A percentile compares a stretch with the other conserved stretches of the same genome.
These are phyloP conservation scores for Magallana nippona DNA, from an alignment of 2,888 invertebrate species.

Conservation along the genomic window DNA sequence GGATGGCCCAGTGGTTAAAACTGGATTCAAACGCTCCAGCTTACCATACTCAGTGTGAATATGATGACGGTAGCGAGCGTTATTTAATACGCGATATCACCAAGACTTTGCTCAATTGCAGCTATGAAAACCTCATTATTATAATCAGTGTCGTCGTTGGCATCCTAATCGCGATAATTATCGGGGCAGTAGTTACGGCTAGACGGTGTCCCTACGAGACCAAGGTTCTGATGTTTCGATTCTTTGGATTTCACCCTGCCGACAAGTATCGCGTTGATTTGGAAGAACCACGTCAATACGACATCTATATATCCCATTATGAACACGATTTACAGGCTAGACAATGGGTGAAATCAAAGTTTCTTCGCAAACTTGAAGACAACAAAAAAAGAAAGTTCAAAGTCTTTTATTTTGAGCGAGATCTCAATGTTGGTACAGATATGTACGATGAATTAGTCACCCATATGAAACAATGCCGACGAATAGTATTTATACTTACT, in stretches of 20 bases:
- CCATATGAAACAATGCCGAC: conserved; percentile 52
- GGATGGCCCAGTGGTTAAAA: conserved; percentile 58
- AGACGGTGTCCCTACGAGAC: conserved; percentile 62
- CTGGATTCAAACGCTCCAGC: conserved; percentile 41
- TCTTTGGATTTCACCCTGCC: conserved; percentile 52
- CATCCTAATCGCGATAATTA: conserved; percentile 38
- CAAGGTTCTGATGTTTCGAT: conserved; percentile 56
- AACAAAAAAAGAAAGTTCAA: conserved; percentile 52
- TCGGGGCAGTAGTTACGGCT: conserved; percentile 49
- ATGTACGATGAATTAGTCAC: conserved; percentile 42
- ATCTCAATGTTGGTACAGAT: conserved; percentile 47
- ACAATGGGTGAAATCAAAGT: conserved; percentile 54
- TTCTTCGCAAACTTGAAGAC: conserved; percentile 54
- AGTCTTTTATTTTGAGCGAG: conserved; percentile 52
- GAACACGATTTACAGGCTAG: conserved; percentile 52
- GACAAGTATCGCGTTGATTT: conserved; percentile 54
- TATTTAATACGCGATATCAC: conserved; percentile 49
- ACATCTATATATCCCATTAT: conserved; percentile 56
- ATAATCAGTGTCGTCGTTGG: conserved; percentile 42
- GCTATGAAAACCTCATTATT: conserved; percentile 5
- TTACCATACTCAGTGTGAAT: conserved; percentile 25
- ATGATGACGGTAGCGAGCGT: conserved; percentile 35
- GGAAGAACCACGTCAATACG: conserved; percentile 49
- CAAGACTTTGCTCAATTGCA: conserved; percentile 37
- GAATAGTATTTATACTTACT: conserved; percentile 57